Evolutionary conservation across 2,113 vertebrate species (phyloP).

Genomic region (Phaetusa simplex): DNA sequence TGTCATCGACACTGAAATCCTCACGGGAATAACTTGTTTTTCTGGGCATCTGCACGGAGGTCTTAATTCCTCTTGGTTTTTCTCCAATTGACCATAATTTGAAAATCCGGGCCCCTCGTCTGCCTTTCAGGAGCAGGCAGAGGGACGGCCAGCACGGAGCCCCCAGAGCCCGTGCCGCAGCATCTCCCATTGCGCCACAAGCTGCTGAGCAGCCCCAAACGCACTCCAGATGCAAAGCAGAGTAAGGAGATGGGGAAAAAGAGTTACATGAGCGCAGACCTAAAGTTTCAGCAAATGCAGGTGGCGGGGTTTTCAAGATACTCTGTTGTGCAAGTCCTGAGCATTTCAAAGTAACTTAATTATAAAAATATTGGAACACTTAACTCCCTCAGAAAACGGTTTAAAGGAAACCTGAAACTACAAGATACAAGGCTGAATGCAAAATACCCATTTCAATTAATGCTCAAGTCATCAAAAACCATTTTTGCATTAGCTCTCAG

Average conservation of each 20-base stretch:
- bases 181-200: accelerated
- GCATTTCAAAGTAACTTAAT: neutral
- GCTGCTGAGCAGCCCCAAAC: neutral
- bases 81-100: neutral
- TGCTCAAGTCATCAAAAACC: neutral
- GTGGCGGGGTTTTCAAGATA: neutral
- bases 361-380: neutral
- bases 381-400: neutral
- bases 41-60: neutral
- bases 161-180: neutral
- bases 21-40: neutral
- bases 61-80: neutral
- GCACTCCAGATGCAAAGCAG: neutral
- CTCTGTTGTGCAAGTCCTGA: neutral
- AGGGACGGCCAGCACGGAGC: neutral
- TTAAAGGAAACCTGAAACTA: neutral
- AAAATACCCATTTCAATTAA: neutral
- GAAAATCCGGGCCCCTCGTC: neutral
- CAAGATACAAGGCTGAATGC: neutral
- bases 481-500: neutral
- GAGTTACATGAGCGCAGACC: neutral
- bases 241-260: neutral
- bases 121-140: neutral
- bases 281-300: neutral
- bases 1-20: neutral